These are phyloP conservation scores for Epizoanthus ramosus DNA, from an alignment of 92 coral and sea anemone genomes.

Conservation along the genomic window DNA sequence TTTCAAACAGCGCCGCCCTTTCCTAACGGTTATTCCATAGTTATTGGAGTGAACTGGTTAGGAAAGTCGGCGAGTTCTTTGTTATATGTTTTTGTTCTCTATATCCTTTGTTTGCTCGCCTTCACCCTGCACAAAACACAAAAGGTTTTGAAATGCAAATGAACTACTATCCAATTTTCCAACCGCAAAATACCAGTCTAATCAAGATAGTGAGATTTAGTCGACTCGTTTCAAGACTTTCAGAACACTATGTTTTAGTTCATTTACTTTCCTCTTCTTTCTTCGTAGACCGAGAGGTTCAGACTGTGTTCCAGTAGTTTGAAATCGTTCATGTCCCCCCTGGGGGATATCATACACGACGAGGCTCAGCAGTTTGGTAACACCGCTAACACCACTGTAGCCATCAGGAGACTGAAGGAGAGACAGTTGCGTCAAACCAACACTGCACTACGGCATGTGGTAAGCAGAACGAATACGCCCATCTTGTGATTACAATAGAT, in stretches of 20 bases:
- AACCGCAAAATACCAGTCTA: no score
- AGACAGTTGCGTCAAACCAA: slow-evolving; percentile 16
- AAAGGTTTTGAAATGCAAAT: no score
- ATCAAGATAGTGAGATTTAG: no score
- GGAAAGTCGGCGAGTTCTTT: no score
- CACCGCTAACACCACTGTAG: slow-evolving; percentile 30
- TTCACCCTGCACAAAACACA: no score
- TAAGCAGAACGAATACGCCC: background rate
- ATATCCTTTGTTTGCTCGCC: no score
- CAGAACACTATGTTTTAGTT: background rate
- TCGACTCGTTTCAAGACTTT: background rate
- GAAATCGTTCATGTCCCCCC: slow-evolving; percentile 9
- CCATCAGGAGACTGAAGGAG: slow-evolving; percentile 16
- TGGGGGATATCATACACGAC: background rate
- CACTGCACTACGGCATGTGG: slow-evolving; percentile 26
- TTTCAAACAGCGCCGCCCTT: no score
- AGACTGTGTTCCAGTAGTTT: background rate
- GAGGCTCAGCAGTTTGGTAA: slow-evolving; percentile 5
- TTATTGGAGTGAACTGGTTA: no score
- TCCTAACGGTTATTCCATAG: no score
- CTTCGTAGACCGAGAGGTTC: slow-evolving; percentile 4
- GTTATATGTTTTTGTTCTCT: no score
- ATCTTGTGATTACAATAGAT: background rate
- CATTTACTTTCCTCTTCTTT: background rate
- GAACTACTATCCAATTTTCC: no score